Evolutionary conservation across 1,140 invertebrate species (phyloP).

Genomic region (Drosophila ambigua): DNA sequence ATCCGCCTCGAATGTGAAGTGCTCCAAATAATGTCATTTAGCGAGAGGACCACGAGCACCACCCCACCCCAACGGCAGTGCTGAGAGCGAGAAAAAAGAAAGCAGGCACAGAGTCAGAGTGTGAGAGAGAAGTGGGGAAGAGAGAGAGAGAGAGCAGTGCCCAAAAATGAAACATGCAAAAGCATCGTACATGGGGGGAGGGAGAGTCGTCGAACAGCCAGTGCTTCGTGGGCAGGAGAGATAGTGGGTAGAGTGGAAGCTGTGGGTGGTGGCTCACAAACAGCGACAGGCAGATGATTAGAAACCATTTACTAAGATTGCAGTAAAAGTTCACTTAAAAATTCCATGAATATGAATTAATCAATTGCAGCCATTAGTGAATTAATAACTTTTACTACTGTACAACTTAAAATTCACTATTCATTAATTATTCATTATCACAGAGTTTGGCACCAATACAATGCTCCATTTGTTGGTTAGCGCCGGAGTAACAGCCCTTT

Average conservation of each 20-base stretch:
- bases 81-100: neutral
- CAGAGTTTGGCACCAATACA: too few relatives aligned
- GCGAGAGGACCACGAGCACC: slow-evolving; percentile 30
- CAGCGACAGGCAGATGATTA: slow-evolving; percentile 1
- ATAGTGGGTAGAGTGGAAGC: neutral
- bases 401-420: too few relatives aligned
- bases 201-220: neutral
- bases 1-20: slow-evolving; percentile 62
- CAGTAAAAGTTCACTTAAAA: too few relatives aligned
- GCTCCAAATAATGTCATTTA: slow-evolving; percentile 73
- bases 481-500: too few relatives aligned
- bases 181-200: slow-evolving; percentile 25
- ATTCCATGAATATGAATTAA: too few relatives aligned
- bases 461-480: too few relatives aligned
- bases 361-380: too few relatives aligned
- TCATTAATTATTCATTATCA: too few relatives aligned
- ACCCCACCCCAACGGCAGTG: neutral
- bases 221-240: too few relatives aligned
- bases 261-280: neutral
- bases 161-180: slow-evolving; percentile 59
- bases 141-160: slow-evolving; percentile 8
- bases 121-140: neutral
- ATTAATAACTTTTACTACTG: too few relatives aligned
- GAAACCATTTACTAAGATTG: neutral
- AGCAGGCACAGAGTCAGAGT: neutral